Percentiles rank a stretch among this genome's conserved stretches.
These are phyloP conservation scores for Myripristis murdjan DNA, from an alignment of 2,797 vertebrate species.

Conservation along the genomic window DNA sequence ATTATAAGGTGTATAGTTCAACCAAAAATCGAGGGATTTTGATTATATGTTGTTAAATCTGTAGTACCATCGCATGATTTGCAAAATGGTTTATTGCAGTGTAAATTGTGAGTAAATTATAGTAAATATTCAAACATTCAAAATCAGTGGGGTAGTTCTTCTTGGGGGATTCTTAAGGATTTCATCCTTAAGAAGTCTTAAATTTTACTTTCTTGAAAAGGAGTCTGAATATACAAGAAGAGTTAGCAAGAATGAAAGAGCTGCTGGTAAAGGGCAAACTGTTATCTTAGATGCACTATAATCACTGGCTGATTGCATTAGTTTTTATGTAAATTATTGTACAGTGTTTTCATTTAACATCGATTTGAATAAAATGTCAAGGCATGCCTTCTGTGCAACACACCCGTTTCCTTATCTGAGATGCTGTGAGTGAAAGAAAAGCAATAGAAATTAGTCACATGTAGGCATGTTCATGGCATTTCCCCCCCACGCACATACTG, in stretches of 20 bases:
- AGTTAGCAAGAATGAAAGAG: neutral
- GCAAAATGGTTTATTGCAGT: too few relatives aligned
- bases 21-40: too few relatives aligned
- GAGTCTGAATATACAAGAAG: neutral
- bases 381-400: neutral
- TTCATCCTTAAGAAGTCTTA: too few relatives aligned
- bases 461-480: constrained; percentile 58
- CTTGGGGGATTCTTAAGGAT: too few relatives aligned
- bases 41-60: too few relatives aligned
- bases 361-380: neutral
- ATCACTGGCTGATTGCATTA: constrained; percentile 14
- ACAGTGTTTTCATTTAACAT: neutral
- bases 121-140: too few relatives aligned
- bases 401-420: constrained; percentile 21
- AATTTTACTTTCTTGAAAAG: neutral
- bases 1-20: too few relatives aligned
- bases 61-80: too few relatives aligned
- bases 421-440: constrained; percentile 43
- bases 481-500: constrained; percentile 60
- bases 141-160: too few relatives aligned
- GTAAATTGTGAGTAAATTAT: too few relatives aligned
- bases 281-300: too few relatives aligned
- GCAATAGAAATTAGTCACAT: constrained; percentile 65
- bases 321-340: neutral
- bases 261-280: neutral